These are phyloP conservation scores for Lepus townsendii DNA, from an alignment of 2,797 vertebrate genomes.

Conservation along the genomic window DNA sequence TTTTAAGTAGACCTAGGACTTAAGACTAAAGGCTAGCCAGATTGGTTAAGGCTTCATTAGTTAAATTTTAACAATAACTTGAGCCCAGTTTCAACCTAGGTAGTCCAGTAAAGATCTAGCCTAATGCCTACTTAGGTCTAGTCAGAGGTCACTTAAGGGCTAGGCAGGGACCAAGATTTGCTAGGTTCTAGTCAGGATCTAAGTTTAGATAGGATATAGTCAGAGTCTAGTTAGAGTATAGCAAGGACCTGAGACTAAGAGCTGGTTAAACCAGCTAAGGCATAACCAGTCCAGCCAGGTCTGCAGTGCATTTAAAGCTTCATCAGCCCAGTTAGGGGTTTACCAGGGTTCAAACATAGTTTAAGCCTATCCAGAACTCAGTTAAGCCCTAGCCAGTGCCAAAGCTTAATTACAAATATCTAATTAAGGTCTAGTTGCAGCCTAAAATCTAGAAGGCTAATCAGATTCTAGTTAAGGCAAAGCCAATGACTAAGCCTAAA, in stretches of 20 bases:
- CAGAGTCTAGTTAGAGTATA: constrained; percentile 12
- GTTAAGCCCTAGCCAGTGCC: constrained; percentile 1
- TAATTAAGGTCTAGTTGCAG: not conserved
- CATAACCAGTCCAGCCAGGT: not conserved
- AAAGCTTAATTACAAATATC: not conserved
- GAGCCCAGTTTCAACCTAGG: not conserved
- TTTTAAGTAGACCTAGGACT: not conserved
- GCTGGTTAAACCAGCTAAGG: not conserved
- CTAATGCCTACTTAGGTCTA: not conserved
- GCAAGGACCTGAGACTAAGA: not conserved
- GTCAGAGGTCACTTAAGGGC: not conserved
- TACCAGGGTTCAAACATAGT: not conserved
- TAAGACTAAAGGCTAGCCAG: not conserved
- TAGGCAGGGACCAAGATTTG: not conserved
- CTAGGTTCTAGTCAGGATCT: not conserved
- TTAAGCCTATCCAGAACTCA: not conserved
- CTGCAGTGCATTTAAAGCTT: too few relatives aligned
- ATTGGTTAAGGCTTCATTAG: constrained; percentile 12
- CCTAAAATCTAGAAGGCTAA: not conserved
- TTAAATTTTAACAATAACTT: not conserved
- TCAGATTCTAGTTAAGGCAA: not conserved
- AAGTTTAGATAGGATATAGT: not conserved
- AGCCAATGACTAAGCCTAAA: not conserved
- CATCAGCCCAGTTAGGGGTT: not conserved
- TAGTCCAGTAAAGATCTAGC: not conserved